Base-by-base conservation (phyloP, 2,797 vertebrate genomes). In the Ctenosaura bakeri region DNA sequence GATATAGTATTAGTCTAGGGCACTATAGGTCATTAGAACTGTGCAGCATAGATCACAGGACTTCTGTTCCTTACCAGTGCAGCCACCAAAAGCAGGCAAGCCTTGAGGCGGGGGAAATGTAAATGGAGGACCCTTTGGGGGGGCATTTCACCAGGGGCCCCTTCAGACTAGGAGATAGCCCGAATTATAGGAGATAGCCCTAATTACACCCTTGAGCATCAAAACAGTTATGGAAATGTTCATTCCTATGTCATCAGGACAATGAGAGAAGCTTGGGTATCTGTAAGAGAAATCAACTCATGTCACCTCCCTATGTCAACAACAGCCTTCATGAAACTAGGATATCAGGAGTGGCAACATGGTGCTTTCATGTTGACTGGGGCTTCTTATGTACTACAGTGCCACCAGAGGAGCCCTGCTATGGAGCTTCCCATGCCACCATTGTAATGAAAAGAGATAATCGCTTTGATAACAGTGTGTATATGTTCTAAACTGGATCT, bases 391-490 rank as follows among this genome's bases (percentile, higher is more conserved):
- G 12, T n/a, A 35, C 35, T 24, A 20, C 13, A 82, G 2, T 52
- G 9, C 16, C 46, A 52, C 16, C 20, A 46, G 66, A 85, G n/a
- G 32, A 85, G 18, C 6, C 46, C 20, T 35, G 6, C 50, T 73
- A 24, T 12, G 32, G 32, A 54, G 20, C 22, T 52, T 35, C n/a
- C 42, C 18, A 42, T 32, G 26, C 38, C 29, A 78, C 16, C 29
- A 64, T 62, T 79, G n/a, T 26, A 14, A 66, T 26, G 20, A 35
- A 13, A 26, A 6, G 22, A 22, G 4, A 80, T 46, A 12, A 2
- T 20, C 35, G 46, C 22, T 5, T 69, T 86, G 0, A 1, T n/a
- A 1, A 32, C 0, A 0, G 0, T 0, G 74, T n/a, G 85, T 1
- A 1, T 74, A 24, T 22, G 6, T 62, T 62, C 59, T 62, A 20